phyloP scores from a whole-genome alignment of 2,888 invertebrate species.

The Rapana venosa region DNA sequence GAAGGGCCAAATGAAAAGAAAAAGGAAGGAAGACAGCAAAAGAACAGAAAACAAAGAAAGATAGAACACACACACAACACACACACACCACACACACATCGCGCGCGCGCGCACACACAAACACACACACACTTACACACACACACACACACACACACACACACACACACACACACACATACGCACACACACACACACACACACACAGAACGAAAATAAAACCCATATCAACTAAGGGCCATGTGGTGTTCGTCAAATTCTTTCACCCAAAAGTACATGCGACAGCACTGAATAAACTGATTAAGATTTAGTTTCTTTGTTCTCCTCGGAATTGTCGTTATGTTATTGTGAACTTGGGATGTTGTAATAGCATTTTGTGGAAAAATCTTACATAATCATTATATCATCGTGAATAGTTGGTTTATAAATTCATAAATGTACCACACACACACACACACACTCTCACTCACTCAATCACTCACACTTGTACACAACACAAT shows the following conservation, averaged over 20 bases:
- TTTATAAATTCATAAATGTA: too few relatives aligned
- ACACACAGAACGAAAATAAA: neutral
- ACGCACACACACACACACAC: neutral
- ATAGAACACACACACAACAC: neutral
- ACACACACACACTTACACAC: neutral
- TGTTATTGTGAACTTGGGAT: neutral
- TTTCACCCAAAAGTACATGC: neutral
- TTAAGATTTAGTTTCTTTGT: neutral
- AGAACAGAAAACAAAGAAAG: neutral
- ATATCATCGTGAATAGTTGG: too few relatives aligned
- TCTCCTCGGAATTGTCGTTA: neutral
- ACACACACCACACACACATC: neutral
- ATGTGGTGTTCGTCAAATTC: neutral
- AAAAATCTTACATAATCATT: too few relatives aligned
- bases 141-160: neutral
- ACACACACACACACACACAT: neutral
- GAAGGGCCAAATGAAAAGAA: neutral
- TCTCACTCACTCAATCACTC: too few relatives aligned
- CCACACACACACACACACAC: too few relatives aligned
- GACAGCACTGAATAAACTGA: neutral
- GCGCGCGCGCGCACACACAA: neutral
- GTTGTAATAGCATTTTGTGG: too few relatives aligned
- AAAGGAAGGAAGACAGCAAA: neutral
- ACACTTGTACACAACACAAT: too few relatives aligned
- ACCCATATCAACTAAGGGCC: neutral